Evolutionary conservation across 1,140 invertebrate genomes (phyloP).

Genomic region (Whitmania pigra): DNA sequence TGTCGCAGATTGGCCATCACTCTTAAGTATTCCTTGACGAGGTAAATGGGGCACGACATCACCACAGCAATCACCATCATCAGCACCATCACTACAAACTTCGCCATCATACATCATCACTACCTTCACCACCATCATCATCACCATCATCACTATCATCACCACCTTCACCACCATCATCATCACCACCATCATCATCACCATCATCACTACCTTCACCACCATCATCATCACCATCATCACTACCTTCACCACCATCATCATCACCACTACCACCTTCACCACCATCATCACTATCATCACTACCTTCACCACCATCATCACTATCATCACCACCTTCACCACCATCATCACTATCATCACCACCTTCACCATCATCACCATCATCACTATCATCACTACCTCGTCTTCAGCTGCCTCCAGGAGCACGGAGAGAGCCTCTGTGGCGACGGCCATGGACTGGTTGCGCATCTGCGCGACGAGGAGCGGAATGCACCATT

Average conservation of each 20-base stretch:
- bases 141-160: conserved; percentile 40
- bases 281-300: neutral
- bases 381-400: conserved; percentile 1
- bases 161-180: conserved; percentile 48
- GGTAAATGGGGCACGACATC: too few species aligned
- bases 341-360: too few species aligned
- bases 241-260: conserved; percentile 1
- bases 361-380: neutral
- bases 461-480: conserved; percentile 67
- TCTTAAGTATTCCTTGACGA: too few species aligned
- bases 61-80: neutral
- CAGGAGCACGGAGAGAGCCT: conserved; percentile 69
- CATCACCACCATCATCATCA: conserved; percentile 47
- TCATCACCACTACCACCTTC: conserved; percentile 40
- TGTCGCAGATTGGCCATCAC: too few species aligned
- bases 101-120: neutral
- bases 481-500: conserved; percentile 69
- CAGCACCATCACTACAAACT: neutral
- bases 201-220: neutral
- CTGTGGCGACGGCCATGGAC: conserved; percentile 58
- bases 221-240: conserved; percentile 57
- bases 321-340: too few species aligned
- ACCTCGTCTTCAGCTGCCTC: conserved; percentile 78
- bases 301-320: neutral
- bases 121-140: conserved; percentile 51